A percentile compares a stretch with the other conserved stretches of the same genome.
phyloP scores from a whole-genome alignment of 2,113 vertebrate species.

The Sinocyclocheilus anshuiensis region DNA sequence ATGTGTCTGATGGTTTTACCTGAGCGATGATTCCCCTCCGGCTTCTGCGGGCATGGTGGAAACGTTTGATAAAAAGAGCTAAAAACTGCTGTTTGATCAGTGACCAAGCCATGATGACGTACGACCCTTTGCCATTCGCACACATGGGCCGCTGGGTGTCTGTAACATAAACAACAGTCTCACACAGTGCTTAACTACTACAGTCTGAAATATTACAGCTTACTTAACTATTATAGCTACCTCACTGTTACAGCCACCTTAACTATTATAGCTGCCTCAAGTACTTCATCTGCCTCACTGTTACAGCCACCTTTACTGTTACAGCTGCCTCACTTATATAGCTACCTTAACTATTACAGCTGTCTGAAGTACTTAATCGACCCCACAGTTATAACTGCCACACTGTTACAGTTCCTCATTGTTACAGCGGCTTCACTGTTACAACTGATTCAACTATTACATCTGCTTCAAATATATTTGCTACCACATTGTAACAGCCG shows the following conservation, averaged over 20 bases:
- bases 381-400: neutral
- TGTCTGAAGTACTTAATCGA: no score
- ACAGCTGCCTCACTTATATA: no score
- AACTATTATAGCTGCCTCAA: no score
- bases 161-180: constrained; percentile 62
- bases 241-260: neutral
- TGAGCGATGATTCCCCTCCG: constrained; percentile 96
- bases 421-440: neutral
- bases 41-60: constrained; percentile 92
- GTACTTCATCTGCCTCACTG: no score
- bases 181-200: neutral
- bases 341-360: no score
- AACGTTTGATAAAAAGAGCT: constrained; percentile 92
- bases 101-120: constrained; percentile 85
- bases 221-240: neutral
- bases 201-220: neutral
- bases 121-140: constrained; percentile 86
- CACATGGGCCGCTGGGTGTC: constrained; percentile 79
- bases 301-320: no score
- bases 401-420: neutral
- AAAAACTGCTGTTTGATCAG: constrained; percentile 92
- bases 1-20: constrained; percentile 76
- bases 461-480: no score
- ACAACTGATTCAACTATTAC: neutral
- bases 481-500: neutral